Percentiles rank a stretch among this genome's conserved stretches.
These are phyloP conservation scores for Tenualosa thibaudeaui DNA, from an alignment of 2,797 vertebrate species.

Conservation along the genomic window DNA sequence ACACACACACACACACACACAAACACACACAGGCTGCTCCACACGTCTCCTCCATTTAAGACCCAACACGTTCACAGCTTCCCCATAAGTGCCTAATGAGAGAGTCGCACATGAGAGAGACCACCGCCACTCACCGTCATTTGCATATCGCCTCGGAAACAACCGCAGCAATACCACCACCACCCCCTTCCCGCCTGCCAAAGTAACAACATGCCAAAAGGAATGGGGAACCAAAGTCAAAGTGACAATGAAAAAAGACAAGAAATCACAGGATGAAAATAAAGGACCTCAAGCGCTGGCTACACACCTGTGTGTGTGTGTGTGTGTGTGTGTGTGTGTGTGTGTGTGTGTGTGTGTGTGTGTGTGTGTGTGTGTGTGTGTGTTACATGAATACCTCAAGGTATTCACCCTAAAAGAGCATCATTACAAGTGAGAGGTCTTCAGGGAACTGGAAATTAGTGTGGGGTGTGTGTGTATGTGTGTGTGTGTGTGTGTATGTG, in stretches of 20 bases:
- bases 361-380: too few species aligned
- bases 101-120: constrained; percentile 17
- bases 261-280: neutral
- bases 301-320: neutral
- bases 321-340: too few species aligned
- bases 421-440: neutral
- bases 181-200: constrained; percentile 3
- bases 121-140: constrained; percentile 23
- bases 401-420: neutral
- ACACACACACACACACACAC: neutral
- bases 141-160: constrained; percentile 34
- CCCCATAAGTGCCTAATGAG: constrained; percentile 33
- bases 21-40: neutral
- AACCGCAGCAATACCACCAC: neutral
- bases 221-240: neutral
- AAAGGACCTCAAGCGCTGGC: neutral
- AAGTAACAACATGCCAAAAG: constrained; percentile 21
- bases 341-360: too few species aligned
- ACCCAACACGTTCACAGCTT: constrained; percentile 28
- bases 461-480: neutral
- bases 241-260: neutral
- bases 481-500: neutral
- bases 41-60: constrained; percentile 7
- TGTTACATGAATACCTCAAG: neutral
- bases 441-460: neutral